Evolutionary conservation across 2,797 vertebrate genomes (phyloP).

Genomic region (Corythornis leucogaster): DNA sequence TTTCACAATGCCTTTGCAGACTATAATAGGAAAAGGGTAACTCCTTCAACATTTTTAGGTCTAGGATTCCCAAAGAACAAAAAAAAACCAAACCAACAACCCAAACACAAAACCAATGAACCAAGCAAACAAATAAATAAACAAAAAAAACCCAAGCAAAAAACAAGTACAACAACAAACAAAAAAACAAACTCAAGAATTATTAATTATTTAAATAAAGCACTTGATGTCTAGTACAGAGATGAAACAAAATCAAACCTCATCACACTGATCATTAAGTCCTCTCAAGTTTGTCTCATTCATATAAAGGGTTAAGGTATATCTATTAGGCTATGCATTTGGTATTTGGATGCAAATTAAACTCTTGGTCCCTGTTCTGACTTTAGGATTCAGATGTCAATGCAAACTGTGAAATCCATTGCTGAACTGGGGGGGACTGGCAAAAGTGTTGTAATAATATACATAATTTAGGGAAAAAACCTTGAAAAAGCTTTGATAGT

Average conservation of each 20-base stretch:
- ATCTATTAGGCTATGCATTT: not conserved
- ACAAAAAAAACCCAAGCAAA: not conserved
- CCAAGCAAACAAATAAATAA: too few species aligned
- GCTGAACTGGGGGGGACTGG: fast-evolving
- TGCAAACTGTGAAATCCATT: not conserved
- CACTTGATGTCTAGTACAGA: not conserved
- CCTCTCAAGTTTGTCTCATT: not conserved
- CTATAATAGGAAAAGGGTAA: conserved; percentile 36
- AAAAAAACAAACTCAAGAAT: too few species aligned
- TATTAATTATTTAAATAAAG: not conserved
- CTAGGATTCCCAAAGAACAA: not conserved
- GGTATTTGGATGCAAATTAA: not conserved
- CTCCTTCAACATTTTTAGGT: not conserved
- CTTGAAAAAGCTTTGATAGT: not conserved
- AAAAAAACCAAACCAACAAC: not conserved
- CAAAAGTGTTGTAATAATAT: not conserved
- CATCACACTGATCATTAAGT: not conserved
- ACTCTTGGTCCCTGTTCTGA: not conserved
- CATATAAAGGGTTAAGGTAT: not conserved
- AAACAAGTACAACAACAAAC: too few species aligned
- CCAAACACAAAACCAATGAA: not conserved
- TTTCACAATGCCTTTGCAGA: conserved; percentile 26
- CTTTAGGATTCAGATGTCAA: not conserved
- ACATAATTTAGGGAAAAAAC: fast-evolving
- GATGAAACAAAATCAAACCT: not conserved